Base-by-base conservation (phyloP, 2,888 invertebrate genomes). In the Philereme vetulata region DNA sequence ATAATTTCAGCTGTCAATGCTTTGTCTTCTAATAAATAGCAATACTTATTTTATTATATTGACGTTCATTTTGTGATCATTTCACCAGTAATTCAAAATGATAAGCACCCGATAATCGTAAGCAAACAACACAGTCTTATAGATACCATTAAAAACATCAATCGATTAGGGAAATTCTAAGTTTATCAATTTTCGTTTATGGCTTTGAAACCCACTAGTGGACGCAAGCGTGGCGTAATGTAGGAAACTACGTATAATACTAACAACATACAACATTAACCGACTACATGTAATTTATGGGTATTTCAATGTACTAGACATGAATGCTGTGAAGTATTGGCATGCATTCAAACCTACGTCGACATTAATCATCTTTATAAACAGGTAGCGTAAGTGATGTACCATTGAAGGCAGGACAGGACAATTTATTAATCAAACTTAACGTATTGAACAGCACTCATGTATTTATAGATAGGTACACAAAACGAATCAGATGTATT, bases 151-250 rank as follows among this genome's bases (percentile, higher is more conserved):
- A 64, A 67, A 62, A 67, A 68, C 57, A 59, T 40, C 6, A 52
- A 55, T 42, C 43, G 38, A 1, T 33, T 50, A 38, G 34, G 33
- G 44, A 33, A 55, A 44, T 48, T 42, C 35, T 33, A 60, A 34
- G 7, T 33, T 38, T 9, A 43, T 10, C 8, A 11, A 48, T 50
- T 45, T 53, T 40, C 21, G 35, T 6, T 38, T 33, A 61, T 68
- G 59, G 56, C 60, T 55, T 33, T 49, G 51, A 57, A 47, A 32
- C 35, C 35, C 60, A 65, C 78, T 81, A 84, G 75, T 81, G 85
- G 82, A 88, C 85, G 85, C 76, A 87, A 87, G 87, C 87, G 78
- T 81, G 83, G 72, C 72, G 67, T 66, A 67, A 76, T 76, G 67
- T 76, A 76, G 74, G 72, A 75, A 70, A 71, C 74, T 80, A 80